A percentile compares a stretch with the other conserved stretches of the same genome.
phyloP scores from a whole-genome alignment of 2,797 vertebrate genomes.

The Loris lydekkerianus region DNA sequence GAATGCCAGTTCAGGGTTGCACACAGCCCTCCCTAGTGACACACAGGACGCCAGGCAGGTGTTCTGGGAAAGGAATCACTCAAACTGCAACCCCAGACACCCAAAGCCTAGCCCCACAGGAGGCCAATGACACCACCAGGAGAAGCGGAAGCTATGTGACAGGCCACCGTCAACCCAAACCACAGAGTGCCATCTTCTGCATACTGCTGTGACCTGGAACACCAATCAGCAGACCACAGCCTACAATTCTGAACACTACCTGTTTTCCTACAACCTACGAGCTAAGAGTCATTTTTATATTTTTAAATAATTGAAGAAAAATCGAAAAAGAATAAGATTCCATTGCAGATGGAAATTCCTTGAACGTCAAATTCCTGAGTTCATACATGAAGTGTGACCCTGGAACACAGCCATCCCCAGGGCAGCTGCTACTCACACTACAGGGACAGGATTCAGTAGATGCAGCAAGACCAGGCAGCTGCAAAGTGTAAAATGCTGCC shows the following conservation, averaged over 20 bases:
- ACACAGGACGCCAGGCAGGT: neutral
- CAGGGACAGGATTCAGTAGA: accelerated
- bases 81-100: neutral
- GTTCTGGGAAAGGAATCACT: accelerated
- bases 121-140: neutral
- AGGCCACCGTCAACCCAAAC: neutral
- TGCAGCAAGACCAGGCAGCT: neutral
- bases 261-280: neutral
- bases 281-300: neutral
- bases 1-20: neutral
- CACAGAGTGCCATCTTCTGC: neutral
- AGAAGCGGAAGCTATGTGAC: no score
- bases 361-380: neutral
- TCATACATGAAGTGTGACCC: accelerated
- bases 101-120: accelerated
- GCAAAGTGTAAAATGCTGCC: neutral
- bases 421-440: accelerated
- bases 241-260: neutral
- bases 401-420: accelerated
- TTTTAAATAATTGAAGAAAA: neutral
- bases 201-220: no score
- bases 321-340: neutral
- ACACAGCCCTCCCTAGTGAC: no score
- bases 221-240: accelerated
- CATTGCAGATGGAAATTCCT: neutral